Evolutionary conservation across 2,888 invertebrate species (phyloP), one percentile per base, ranked within the genome.

Genomic region (Andrena haemorrhoa): DNA sequence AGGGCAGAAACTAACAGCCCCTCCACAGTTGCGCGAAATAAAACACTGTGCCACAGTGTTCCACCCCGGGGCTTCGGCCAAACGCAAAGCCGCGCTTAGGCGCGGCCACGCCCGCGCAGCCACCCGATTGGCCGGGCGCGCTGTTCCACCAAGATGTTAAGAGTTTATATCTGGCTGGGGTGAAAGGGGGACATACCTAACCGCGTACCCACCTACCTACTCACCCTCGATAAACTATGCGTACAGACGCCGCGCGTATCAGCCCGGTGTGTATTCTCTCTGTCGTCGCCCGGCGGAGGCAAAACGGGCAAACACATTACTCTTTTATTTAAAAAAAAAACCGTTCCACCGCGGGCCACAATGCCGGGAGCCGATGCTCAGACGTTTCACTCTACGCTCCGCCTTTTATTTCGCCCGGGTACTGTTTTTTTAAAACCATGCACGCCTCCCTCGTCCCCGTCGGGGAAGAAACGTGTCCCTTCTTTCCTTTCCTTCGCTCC

Each of bases 31-130:
- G 85, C 88, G 86, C 85, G 89, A 93, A 92, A 92, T 92, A 93
- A 92, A 91, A 92, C 90, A 93, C 91, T 90, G 91, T 93, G 91
- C 91, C 91, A 92, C 92, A 92, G 91, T 93, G 91, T 93, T 92
- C 92, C 92, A 92, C 92, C 92, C 93, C 90, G 87, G 77, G 83
- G 79, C 82, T 83, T 85, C 85, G 80, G 84, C 92, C 92, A 92
- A 90, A 90, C 88, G 86, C 88, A 74, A 85, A 75, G 81, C 84
- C 82, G 76, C 82, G 80, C 90, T 92, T 90, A 89, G 92, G 66
- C 69, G 74, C 81, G 79, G 83, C 85, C 88, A 88, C 86, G 84
- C 87, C 88, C 86, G 83, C 86, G 83, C 82, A 69, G 20, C 60
- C 47, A 47, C n/a, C 80, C 78, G 71, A 88, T 88, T 88, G 88